phyloP scores from a whole-genome alignment of 2,888 invertebrate species.

The Drosophila monieri region DNA sequence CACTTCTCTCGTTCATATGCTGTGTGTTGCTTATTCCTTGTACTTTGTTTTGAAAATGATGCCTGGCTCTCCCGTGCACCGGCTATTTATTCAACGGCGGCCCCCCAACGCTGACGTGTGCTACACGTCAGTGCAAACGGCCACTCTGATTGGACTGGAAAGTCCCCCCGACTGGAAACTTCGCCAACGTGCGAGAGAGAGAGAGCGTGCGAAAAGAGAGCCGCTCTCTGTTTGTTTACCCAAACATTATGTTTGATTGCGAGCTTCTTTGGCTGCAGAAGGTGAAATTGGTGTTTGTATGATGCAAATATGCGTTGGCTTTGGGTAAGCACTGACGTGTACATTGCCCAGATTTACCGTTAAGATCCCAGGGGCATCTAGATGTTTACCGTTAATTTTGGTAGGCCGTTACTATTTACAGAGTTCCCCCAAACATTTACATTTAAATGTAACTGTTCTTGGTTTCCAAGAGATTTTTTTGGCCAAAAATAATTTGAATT shows the following conservation, averaged over 20 bases:
- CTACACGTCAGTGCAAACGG: constrained; percentile 62
- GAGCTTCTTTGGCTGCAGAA: constrained; percentile 15
- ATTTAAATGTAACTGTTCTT: background rate
- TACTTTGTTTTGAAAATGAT: constrained; percentile 81
- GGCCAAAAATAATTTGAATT: too few species aligned
- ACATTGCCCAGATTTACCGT: constrained; percentile 24
- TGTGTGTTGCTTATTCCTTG: constrained; percentile 65
- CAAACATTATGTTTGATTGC: constrained; percentile 28
- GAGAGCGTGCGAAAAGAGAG: background rate
- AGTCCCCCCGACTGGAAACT: constrained; percentile 51
- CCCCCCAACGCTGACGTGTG: constrained; percentile 53
- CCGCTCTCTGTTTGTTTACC: constrained; percentile 33
- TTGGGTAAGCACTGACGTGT: constrained; percentile 39
- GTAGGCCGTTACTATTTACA: background rate
- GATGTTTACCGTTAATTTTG: constrained; percentile 12
- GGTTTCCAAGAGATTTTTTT: background rate
- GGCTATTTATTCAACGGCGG: constrained; percentile 79
- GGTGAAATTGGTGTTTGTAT: constrained; percentile 34
- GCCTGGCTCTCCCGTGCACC: constrained; percentile 61
- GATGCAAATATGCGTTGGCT: constrained; percentile 35
- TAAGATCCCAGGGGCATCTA: constrained; percentile 22
- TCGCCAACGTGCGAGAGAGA: constrained; percentile 20
- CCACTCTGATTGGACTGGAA: constrained; percentile 58
- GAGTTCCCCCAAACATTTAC: background rate
- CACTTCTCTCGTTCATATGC: constrained; percentile 39